These are phyloP conservation scores for Aphelenchoides bicaudatus DNA, from an alignment of 2,888 invertebrate species.

Conservation along the genomic window DNA sequence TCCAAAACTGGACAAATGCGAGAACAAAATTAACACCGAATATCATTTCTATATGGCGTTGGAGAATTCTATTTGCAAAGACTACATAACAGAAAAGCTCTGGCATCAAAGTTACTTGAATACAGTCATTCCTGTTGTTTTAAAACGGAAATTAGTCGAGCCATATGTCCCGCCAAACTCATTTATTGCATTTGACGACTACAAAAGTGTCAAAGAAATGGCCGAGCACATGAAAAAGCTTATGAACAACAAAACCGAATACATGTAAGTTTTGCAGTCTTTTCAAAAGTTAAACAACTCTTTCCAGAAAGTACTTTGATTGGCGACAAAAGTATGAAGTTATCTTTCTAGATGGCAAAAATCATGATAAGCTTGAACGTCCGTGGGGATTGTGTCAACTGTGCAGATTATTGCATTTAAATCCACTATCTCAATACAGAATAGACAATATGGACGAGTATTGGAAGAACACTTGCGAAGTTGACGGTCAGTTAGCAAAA, in stretches of 20 bases:
- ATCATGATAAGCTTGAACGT: slow-evolving; percentile 52
- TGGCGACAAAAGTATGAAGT: slow-evolving; percentile 61
- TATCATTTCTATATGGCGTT: slow-evolving; percentile 35
- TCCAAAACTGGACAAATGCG: slow-evolving; percentile 42
- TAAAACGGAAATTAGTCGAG: slow-evolving; percentile 50
- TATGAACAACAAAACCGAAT: slow-evolving; percentile 62
- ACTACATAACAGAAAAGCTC: slow-evolving; percentile 60
- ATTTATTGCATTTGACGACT: slow-evolving; percentile 64
- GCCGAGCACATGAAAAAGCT: slow-evolving; percentile 62
- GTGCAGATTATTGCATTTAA: slow-evolving; percentile 47
- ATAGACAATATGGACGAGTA: slow-evolving; percentile 20
- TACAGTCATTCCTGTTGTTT: slow-evolving; percentile 51
- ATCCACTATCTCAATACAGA: slow-evolving; percentile 17
- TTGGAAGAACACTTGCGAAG: slow-evolving; percentile 32
- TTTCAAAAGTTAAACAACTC: not conserved
- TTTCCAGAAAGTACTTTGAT: slow-evolving; percentile 62
- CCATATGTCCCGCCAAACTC: slow-evolving; percentile 61
- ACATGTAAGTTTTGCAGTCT: slow-evolving; percentile 45
- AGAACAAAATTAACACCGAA: slow-evolving; percentile 43
- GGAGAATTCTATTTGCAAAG: slow-evolving; percentile 58
- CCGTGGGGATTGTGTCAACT: slow-evolving; percentile 60
- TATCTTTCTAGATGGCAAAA: slow-evolving; percentile 49
- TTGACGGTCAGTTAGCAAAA: slow-evolving; percentile 18
- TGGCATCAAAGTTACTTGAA: slow-evolving; percentile 54
- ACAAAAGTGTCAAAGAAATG: slow-evolving; percentile 61